Conservation (phyloP, 2,113 vertebrate species). For the Hymenochirus boettgeri region DNA sequence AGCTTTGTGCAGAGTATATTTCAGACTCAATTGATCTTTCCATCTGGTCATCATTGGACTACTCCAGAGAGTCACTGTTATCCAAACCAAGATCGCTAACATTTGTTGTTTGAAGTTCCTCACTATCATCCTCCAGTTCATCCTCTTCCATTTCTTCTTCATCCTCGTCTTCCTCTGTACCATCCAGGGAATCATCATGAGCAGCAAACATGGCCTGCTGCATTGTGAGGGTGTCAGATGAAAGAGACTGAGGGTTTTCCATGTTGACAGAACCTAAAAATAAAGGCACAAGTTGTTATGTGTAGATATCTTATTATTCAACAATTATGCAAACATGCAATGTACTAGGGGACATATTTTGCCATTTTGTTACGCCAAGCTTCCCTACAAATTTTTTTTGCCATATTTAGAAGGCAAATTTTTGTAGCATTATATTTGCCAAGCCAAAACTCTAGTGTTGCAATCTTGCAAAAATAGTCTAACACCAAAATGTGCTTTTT, state of each 20-base stretch:
- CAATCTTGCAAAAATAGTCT: too few relatives aligned
- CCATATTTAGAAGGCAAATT: too few relatives aligned
- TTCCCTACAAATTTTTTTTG: too few relatives aligned
- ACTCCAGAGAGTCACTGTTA: slow-evolving; percentile 89
- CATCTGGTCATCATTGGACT: slow-evolving; percentile 30
- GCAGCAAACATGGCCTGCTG: slow-evolving; percentile 94
- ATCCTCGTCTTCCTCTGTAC: slow-evolving; percentile 81
- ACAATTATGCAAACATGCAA: too few relatives aligned
- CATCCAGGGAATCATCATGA: slow-evolving; percentile 88
- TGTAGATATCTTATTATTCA: too few relatives aligned
- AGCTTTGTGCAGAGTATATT: neutral
- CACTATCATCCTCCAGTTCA: slow-evolving; percentile 73
- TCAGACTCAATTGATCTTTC: neutral
- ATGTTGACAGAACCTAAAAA: slow-evolving; percentile 76
- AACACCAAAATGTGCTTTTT: too few relatives aligned
- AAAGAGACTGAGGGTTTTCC: slow-evolving; percentile 90
- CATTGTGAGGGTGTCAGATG: slow-evolving; percentile 94
- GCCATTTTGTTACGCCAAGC: too few relatives aligned
- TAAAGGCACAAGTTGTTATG: too few relatives aligned
- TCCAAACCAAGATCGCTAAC: slow-evolving; percentile 82
- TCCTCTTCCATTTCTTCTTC: slow-evolving; percentile 79
- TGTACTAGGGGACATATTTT: too few relatives aligned
- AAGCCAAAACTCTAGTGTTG: too few relatives aligned
- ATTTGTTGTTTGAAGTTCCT: slow-evolving; percentile 63
- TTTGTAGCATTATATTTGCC: too few relatives aligned